Evolutionary conservation across 2,888 invertebrate species (phyloP).

Genomic region (Aplocera efformata): DNA sequence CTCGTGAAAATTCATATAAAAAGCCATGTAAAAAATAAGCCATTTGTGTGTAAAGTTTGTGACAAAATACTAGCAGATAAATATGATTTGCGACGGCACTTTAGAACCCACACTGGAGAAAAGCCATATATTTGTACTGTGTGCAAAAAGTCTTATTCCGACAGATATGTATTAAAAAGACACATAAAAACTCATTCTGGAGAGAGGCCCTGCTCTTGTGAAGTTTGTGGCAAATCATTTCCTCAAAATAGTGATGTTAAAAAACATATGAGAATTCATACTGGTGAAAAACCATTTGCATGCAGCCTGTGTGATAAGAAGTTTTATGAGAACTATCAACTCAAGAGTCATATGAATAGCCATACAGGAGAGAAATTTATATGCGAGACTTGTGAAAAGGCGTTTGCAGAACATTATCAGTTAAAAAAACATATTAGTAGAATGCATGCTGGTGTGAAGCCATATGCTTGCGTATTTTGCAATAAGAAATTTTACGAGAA

Average conservation of each 20-base stretch:
- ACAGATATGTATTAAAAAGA: conserved; percentile 4
- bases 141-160: conserved; percentile 5
- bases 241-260: conserved; percentile 1
- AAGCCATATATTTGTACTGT: conserved; percentile 1
- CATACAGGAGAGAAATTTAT: conserved; percentile 3
- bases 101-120: conserved; percentile 2
- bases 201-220: conserved; percentile 1
- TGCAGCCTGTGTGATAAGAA: conserved; percentile 13
- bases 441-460: conserved; percentile 6
- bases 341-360: conserved; percentile 10
- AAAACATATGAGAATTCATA: conserved; percentile 9
- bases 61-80: conserved; percentile 1
- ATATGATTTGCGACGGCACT: not conserved
- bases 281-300: conserved; percentile 7
- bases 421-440: conserved; percentile 7
- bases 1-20: conserved; percentile 3
- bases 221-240: conserved; percentile 4
- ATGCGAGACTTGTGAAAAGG: conserved; percentile 9
- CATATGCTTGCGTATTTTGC: conserved; percentile 10
- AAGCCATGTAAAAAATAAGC: not conserved
- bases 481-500: conserved; percentile 12
- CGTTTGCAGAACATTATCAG: conserved; percentile 4
- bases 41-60: conserved; percentile 1
- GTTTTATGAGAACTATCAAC: conserved; percentile 13
- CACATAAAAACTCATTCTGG: conserved; percentile 7